phyloP scores from a whole-genome alignment of 2,113 vertebrate species.

The Erythrolamprus reginae region DNA sequence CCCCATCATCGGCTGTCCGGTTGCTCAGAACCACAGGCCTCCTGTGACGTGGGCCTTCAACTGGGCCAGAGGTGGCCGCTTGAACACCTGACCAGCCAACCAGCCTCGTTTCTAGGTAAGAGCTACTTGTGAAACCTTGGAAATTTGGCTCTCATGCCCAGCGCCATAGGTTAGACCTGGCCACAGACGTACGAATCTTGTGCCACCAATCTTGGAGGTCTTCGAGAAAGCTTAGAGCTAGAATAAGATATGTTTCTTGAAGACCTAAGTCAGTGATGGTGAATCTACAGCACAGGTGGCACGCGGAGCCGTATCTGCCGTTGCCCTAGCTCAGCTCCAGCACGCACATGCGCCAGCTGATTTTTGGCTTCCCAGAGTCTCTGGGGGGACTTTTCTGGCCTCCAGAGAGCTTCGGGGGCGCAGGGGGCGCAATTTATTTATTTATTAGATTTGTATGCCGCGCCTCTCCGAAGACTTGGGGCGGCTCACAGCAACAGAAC shows the following conservation, averaged over 20 bases:
- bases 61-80: neutral
- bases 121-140: neutral
- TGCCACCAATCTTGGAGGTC: neutral
- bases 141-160: neutral
- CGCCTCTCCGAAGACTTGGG: no score
- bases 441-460: no score
- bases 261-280: no score
- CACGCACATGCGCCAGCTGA: no score
- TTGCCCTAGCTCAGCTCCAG: no score
- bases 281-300: no score
- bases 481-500: no score
- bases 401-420: no score
- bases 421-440: no score
- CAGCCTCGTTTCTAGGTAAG: neutral
- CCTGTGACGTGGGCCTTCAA: neutral
- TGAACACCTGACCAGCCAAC: neutral
- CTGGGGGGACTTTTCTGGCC: no score
- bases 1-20: neutral
- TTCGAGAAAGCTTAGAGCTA: neutral
- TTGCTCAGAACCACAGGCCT: neutral
- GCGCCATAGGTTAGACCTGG: neutral
- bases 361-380: no score
- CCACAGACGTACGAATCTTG: neutral
- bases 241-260: neutral
- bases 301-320: no score